A percentile compares a stretch with the other conserved stretches of the same genome.
These are phyloP conservation scores for Pygocentrus nattereri DNA, from an alignment of 2,797 vertebrate genomes.

Conservation along the genomic window DNA sequence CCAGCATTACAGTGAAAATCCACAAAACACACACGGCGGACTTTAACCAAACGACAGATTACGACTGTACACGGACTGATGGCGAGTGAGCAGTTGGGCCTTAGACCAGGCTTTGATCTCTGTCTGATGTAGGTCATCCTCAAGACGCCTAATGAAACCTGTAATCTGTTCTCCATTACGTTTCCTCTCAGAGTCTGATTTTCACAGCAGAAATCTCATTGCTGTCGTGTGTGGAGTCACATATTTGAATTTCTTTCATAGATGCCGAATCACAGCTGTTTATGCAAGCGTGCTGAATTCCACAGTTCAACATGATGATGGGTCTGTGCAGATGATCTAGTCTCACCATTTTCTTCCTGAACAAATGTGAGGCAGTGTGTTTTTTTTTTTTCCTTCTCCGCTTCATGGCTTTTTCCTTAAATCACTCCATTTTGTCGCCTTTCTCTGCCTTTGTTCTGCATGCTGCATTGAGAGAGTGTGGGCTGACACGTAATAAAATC, in stretches of 20 bases:
- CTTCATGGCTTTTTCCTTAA: slow-evolving; percentile 16
- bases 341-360: slow-evolving; percentile 29
- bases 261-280: slow-evolving; percentile 22
- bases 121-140: slow-evolving; percentile 29
- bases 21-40: not conserved
- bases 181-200: slow-evolving; percentile 21
- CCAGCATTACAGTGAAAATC: not conserved
- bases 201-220: slow-evolving; percentile 14
- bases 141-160: slow-evolving; percentile 14
- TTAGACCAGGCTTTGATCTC: slow-evolving; percentile 32
- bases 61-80: slow-evolving; percentile 42
- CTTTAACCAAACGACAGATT: slow-evolving; percentile 26
- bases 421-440: slow-evolving; percentile 14
- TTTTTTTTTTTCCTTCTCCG: slow-evolving; percentile 11
- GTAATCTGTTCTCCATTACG: slow-evolving; percentile 15
- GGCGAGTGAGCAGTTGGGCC: slow-evolving; percentile 19
- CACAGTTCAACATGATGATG: not conserved
- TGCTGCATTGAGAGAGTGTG: slow-evolving; percentile 40
- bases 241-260: slow-evolving; percentile 35
- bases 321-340: slow-evolving; percentile 12
- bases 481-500: slow-evolving; percentile 54
- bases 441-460: slow-evolving; percentile 37
- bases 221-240: not conserved
- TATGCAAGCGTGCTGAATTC: not conserved
- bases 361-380: slow-evolving; percentile 35